Base-by-base conservation (phyloP, 2,113 vertebrate species). In the Antennarius striatus region DNA sequence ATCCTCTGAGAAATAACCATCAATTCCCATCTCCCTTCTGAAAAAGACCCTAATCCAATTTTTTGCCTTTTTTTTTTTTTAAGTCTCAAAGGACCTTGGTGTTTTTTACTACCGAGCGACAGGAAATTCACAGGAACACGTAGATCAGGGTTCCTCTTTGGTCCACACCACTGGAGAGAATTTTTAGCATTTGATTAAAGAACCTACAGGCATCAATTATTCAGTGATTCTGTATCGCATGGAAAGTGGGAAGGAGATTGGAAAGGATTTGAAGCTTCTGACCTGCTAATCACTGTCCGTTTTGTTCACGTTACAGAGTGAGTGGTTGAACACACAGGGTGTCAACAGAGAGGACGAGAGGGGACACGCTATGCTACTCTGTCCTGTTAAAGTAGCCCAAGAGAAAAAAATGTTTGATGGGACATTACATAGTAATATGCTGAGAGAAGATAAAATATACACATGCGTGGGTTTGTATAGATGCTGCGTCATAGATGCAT, bases 111-210 rank as follows among this genome's bases (percentile, higher is more conserved):
- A 60, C 52, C 77, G 22, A 61, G 79, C 71, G 75, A 71, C 67
- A 22, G 10, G 52, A 22, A 55, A 71, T 57, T 49, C 17, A 43
- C 77, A 43, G 47, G 51, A 67, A 56, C 74, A 8, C 46, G 57
- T 86, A 76, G 4, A 7, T 80, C 72, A 82, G 67, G 74, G 71
- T 65, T 10, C 61, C 59, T 65, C 60, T 22, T 22, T 29, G 76
- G 66, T 56, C 56, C 60, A 55, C 71, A 77, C 72, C 89, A 69
- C 86, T 64, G 83, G 72, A 92, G 89, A 86, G 80, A 90, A 88
- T 76, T 84, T 91, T 93, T 88, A 93, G 93, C 94, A 94, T 93
- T 95, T 95, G 87, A 94, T 94, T 45, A 88, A 84, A 81, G 75
- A 64, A 75, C 89, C 82, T 79, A 86, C 87, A 87, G 68, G 47